Evolutionary conservation across 2,888 invertebrate genomes (phyloP).

Genomic region (Drosophila kokeensis): DNA sequence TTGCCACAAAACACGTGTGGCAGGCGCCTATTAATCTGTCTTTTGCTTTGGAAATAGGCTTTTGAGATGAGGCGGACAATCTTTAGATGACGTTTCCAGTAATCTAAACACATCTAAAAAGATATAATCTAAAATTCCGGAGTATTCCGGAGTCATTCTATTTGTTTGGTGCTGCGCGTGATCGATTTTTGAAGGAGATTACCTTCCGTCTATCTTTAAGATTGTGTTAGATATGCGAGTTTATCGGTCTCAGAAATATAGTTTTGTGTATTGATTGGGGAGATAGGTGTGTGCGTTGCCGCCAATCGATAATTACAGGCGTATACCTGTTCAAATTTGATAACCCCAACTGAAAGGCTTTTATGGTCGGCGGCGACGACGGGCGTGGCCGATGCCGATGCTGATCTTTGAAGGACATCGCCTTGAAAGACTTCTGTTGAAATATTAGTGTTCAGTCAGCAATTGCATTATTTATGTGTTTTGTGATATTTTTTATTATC

Average conservation of each 20-base stretch:
- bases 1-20: neutral
- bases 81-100: neutral
- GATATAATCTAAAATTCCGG: too few relatives aligned
- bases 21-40: neutral
- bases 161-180: too few relatives aligned
- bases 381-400: neutral
- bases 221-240: neutral
- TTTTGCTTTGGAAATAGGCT: neutral
- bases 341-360: neutral
- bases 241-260: neutral
- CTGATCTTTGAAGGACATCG: neutral
- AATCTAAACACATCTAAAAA: neutral
- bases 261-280: neutral
- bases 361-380: neutral
- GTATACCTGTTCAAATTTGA: neutral
- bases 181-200: neutral
- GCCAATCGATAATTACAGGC: too few relatives aligned
- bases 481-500: constrained; percentile 5
- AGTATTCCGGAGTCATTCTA: too few relatives aligned
- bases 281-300: neutral
- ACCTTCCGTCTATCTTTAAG: neutral
- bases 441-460: neutral
- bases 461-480: neutral
- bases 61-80: neutral
- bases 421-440: neutral